A percentile compares a stretch with the other conserved stretches of the same genome.
Evolutionary conservation across 2,797 vertebrate genomes (phyloP).

Genomic region (Cirrhinus mrigala): DNA sequence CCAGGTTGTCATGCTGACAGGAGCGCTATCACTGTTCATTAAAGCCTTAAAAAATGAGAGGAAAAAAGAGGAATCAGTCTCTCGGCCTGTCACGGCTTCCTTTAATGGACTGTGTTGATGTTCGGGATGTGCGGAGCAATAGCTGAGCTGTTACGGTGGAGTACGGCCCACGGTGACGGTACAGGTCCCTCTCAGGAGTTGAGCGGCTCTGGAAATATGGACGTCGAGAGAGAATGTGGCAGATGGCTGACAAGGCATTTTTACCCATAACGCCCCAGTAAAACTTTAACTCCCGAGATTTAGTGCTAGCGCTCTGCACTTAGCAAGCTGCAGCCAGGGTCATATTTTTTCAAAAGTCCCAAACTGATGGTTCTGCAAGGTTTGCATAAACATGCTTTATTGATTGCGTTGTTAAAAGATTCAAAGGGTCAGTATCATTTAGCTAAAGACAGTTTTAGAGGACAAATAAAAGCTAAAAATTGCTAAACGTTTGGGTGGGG

Average conservation of each 20-base stretch:
- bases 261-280: slow-evolving; percentile 99
- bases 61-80: slow-evolving; percentile 79
- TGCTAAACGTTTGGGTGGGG: slow-evolving; percentile 75
- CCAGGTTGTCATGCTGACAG: slow-evolving; percentile 85
- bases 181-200: slow-evolving; percentile 83
- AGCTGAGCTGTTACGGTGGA: slow-evolving; percentile 83
- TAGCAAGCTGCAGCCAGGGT: slow-evolving; percentile 97
- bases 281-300: slow-evolving; percentile 99
- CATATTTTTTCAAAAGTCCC: slow-evolving; percentile 95
- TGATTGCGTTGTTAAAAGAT: slow-evolving; percentile 98
- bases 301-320: slow-evolving; percentile 93
- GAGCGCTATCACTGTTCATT: slow-evolving; percentile 86
- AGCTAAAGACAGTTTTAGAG: slow-evolving; percentile 93
- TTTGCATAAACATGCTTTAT: slow-evolving; percentile 98
- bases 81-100: slow-evolving; percentile 51
- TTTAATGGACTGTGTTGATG: slow-evolving; percentile 42
- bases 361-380: slow-evolving; percentile 99
- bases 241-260: slow-evolving; percentile 99
- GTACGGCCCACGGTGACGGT: slow-evolving; percentile 89
- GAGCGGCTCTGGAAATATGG: slow-evolving; percentile 96
- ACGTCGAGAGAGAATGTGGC: slow-evolving; percentile 96
- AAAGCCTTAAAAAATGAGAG: slow-evolving; percentile 83
- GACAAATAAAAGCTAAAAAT: slow-evolving; percentile 85
- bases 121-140: slow-evolving; percentile 34
- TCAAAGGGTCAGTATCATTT: slow-evolving; percentile 98